Percentiles rank a stretch among this genome's conserved stretches.
Evolutionary conservation across 2,797 vertebrate species (phyloP).

Genomic region (Gouania willdenowi): DNA sequence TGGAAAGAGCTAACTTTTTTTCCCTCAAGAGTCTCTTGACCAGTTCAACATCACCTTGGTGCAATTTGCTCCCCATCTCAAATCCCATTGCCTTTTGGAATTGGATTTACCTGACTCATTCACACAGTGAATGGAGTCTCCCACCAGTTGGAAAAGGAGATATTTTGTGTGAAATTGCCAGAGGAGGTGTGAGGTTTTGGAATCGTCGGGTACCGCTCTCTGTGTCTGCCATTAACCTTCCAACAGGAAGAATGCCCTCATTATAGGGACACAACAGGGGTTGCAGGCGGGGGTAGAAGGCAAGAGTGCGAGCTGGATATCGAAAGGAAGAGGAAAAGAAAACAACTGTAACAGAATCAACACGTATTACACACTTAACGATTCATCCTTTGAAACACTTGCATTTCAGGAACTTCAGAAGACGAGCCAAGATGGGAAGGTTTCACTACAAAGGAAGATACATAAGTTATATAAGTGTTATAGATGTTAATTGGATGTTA

Average conservation of each 20-base stretch:
- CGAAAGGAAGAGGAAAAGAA: slow-evolving; percentile 2
- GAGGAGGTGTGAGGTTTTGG: slow-evolving; percentile 64
- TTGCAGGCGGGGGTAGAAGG: slow-evolving; percentile 6
- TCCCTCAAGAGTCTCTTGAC: slow-evolving; percentile 74
- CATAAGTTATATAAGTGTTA: too few relatives aligned
- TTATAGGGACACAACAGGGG: slow-evolving; percentile 46
- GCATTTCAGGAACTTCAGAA: too few relatives aligned
- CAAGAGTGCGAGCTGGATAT: slow-evolving; percentile 9
- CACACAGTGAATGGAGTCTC: slow-evolving; percentile 74
- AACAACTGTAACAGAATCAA: too few relatives aligned
- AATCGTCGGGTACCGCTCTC: slow-evolving; percentile 54
- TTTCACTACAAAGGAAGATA: too few relatives aligned
- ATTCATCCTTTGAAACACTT: too few relatives aligned
- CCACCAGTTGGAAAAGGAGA: slow-evolving; percentile 45
- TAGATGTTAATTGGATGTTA: too few relatives aligned
- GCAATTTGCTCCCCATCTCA: slow-evolving; percentile 80
- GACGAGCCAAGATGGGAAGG: too few relatives aligned
- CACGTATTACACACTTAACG: too few relatives aligned
- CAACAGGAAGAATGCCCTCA: slow-evolving; percentile 73
- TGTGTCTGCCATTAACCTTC: slow-evolving; percentile 74
- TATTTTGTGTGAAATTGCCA: slow-evolving; percentile 77
- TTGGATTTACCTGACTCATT: slow-evolving; percentile 83
- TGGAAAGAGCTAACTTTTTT: slow-evolving; percentile 46
- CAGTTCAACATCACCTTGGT: slow-evolving; percentile 73
- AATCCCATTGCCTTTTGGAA: slow-evolving; percentile 82